Conservation (phyloP, 2,888 invertebrate genomes). For the Choristoneura rosaceana region DNA sequence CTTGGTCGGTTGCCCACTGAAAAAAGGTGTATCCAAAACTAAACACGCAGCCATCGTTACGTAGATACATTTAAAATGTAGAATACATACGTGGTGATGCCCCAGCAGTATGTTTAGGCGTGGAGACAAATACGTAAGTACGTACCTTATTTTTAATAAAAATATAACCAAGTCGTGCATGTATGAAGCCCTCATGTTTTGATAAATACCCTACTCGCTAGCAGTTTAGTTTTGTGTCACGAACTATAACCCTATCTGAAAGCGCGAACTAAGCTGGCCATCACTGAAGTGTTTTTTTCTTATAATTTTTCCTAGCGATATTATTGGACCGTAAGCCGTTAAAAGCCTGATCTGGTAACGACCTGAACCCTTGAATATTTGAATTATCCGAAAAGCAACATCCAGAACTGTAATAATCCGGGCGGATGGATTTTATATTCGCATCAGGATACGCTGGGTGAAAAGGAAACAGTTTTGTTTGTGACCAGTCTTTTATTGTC, state of each 20-base stretch:
- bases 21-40: constrained; percentile 77
- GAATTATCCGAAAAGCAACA: background rate
- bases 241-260: constrained; percentile 1
- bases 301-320: background rate
- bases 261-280: constrained; percentile 1
- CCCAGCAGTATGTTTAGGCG: constrained; percentile 22
- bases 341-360: background rate
- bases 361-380: background rate
- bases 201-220: constrained; percentile 18
- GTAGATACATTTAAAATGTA: constrained; percentile 29
- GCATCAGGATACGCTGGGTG: constrained; percentile 71
- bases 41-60: constrained; percentile 50
- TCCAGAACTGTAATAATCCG: constrained; percentile 1
- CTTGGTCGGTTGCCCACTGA: constrained; percentile 99
- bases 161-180: constrained; percentile 21
- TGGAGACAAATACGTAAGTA: constrained; percentile 32
- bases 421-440: constrained; percentile 33
- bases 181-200: background rate
- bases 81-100: constrained; percentile 44
- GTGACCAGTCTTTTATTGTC: constrained; percentile 76
- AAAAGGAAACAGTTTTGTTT: constrained; percentile 81
- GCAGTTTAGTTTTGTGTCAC: constrained; percentile 3
- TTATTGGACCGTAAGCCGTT: background rate
- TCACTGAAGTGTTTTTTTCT: background rate
- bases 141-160: constrained; percentile 34